These are phyloP conservation scores for Prunella himalayana DNA, from an alignment of 2,113 vertebrate genomes.

Conservation along the genomic window DNA sequence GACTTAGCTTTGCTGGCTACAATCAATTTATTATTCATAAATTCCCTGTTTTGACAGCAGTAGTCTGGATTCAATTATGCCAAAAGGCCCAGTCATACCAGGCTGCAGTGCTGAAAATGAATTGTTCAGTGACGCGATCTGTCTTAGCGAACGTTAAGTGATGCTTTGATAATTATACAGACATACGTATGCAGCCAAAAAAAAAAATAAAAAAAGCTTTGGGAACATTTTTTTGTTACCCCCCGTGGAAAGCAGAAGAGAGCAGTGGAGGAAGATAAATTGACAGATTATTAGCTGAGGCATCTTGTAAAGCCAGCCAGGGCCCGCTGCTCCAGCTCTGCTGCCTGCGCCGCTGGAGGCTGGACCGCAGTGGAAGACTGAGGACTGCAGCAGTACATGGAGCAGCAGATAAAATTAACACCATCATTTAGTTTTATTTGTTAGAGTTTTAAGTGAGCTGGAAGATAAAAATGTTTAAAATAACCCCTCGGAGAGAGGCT, in stretches of 20 bases:
- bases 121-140: constrained; percentile 37
- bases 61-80: constrained; percentile 72
- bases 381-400: constrained; percentile 22
- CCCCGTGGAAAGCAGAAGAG: not conserved
- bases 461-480: constrained; percentile 38
- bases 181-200: not conserved
- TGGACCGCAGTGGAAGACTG: constrained; percentile 10
- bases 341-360: not conserved
- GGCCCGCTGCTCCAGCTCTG: not conserved
- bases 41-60: constrained; percentile 74
- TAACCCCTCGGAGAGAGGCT: not conserved
- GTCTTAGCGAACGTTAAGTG: constrained; percentile 24
- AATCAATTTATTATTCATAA: constrained; percentile 74
- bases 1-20: constrained; percentile 55
- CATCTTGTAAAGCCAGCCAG: not conserved
- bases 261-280: not conserved
- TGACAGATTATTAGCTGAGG: not conserved
- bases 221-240: constrained; percentile 11
- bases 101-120: constrained; percentile 47
- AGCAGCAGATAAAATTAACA: constrained; percentile 52
- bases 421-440: constrained; percentile 64
- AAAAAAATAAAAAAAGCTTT: not conserved
- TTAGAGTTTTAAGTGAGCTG: constrained; percentile 23
- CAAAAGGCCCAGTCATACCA: constrained; percentile 53
- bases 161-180: constrained; percentile 64